Evolutionary conservation across 1,140 invertebrate species (phyloP), one percentile per base, ranked within the genome.

Genomic region (Neodiprion virginianus): DNA sequence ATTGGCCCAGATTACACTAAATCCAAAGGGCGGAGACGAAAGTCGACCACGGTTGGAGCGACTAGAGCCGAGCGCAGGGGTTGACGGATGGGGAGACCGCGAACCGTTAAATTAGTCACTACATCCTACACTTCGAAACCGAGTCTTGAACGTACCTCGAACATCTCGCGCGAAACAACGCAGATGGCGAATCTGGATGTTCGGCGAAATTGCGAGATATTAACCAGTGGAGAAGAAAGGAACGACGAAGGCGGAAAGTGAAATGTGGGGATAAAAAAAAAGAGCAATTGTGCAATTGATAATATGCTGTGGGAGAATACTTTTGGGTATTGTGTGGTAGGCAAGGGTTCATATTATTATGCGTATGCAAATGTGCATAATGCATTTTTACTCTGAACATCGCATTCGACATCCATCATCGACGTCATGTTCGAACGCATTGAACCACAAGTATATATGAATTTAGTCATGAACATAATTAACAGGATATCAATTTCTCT

Each of bases 31-130:
- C 21, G 21, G 23, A 47, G 67, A 69, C 67, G 67, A 69, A 69
- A 69, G 17, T 11, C 67, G 67, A 23, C 67, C 40, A 61, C 53
- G 50, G 53, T 17, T 61, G 53, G 53, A 69, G 67, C 67, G 67
- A 47, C 21, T 21, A 69, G 40, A 47, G 67, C 12, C 8, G 21
- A 12, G 40, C 67, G 67, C 7, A 47, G 67, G 67, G 40, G 21
- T 23, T 69, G 67, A 69, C 67, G 17, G 67, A 69, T 69, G 67
- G 67, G 67, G 67, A 69, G 67, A 69, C 67, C 67, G 23, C 67
- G 67, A 47, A 69, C 67, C 67, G 67, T 69, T 69, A 69, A 69
- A 69, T 69, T 69, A 69, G 67, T 69, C 67, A 69, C 67, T 69
- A 69, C 67, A 69, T 47, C 67, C 67, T 21, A 69, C 67, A 69